Evolutionary conservation across 2,797 vertebrate genomes (phyloP).

Genomic region (Gymnothorax javanicus): DNA sequence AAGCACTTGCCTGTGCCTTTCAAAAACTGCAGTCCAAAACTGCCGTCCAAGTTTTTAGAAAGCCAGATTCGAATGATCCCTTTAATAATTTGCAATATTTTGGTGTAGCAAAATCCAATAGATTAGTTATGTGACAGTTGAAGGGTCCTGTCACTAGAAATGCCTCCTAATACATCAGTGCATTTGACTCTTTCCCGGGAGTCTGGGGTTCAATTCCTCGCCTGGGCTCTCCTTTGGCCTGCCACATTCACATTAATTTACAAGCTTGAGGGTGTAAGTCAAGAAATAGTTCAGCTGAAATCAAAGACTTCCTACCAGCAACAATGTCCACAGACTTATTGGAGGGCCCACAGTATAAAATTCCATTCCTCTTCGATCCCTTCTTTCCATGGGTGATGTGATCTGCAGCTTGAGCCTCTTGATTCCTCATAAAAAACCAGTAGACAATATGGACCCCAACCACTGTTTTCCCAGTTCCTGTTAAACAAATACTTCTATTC

Average conservation of each 20-base stretch:
- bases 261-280: neutral
- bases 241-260: neutral
- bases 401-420: constrained; percentile 14
- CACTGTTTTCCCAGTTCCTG: constrained; percentile 81
- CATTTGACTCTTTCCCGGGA: too few relatives aligned
- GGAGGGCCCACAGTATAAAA: constrained; percentile 83
- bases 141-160: too few relatives aligned
- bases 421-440: constrained; percentile 74
- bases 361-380: constrained; percentile 43
- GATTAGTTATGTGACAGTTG: too few relatives aligned
- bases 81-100: neutral
- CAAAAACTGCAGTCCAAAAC: neutral
- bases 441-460: constrained; percentile 78
- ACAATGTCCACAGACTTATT: constrained; percentile 87
- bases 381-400: accelerated
- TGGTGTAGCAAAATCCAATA: neutral
- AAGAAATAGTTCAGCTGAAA: neutral
- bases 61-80: neutral
- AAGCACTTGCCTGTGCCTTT: neutral
- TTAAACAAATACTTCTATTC: neutral
- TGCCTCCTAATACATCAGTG: too few relatives aligned
- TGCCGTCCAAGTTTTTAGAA: neutral
- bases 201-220: too few relatives aligned
- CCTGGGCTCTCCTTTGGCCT: too few relatives aligned
- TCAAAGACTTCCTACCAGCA: constrained; percentile 64